phyloP scores from a whole-genome alignment of 2,113 vertebrate species.

The Capricornis sumatraensis region DNA sequence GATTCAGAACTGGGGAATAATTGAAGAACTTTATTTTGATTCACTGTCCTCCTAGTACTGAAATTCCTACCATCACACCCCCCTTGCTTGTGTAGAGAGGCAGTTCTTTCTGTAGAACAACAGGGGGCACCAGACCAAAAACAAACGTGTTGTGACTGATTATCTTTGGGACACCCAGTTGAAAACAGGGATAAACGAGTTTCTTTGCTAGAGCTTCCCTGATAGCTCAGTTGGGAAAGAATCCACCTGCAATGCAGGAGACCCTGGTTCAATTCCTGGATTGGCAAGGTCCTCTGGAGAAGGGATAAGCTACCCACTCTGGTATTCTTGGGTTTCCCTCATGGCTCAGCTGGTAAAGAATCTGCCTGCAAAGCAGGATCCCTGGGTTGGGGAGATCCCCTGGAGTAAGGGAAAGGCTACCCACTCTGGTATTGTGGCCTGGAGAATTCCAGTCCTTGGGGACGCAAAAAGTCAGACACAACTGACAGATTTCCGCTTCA shows the following conservation, averaged over 20 bases:
- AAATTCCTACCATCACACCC: not conserved
- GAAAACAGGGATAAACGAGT: not conserved
- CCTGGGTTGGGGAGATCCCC: not conserved
- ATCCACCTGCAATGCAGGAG: not conserved
- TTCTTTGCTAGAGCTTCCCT: not conserved
- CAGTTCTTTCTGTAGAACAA: not conserved
- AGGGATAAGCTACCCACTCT: not conserved
- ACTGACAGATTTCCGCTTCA: not conserved
- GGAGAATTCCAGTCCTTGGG: not conserved
- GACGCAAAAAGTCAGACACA: not conserved
- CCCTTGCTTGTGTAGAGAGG: not conserved
- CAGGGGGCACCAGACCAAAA: not conserved
- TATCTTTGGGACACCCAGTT: not conserved
- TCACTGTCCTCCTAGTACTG: not conserved
- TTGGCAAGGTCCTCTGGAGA: not conserved
- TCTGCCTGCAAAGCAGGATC: not conserved
- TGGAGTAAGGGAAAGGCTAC: not conserved
- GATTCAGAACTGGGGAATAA: not conserved
- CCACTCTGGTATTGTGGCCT: not conserved
- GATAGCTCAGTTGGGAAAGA: not conserved
- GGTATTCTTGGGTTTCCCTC: not conserved
- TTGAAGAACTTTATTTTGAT: not conserved
- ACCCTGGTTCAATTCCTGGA: not conserved
- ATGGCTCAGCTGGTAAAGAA: not conserved
- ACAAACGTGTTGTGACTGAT: not conserved